phyloP scores from a whole-genome alignment of 1,140 invertebrate genomes.

The Calliphora vicina region DNA sequence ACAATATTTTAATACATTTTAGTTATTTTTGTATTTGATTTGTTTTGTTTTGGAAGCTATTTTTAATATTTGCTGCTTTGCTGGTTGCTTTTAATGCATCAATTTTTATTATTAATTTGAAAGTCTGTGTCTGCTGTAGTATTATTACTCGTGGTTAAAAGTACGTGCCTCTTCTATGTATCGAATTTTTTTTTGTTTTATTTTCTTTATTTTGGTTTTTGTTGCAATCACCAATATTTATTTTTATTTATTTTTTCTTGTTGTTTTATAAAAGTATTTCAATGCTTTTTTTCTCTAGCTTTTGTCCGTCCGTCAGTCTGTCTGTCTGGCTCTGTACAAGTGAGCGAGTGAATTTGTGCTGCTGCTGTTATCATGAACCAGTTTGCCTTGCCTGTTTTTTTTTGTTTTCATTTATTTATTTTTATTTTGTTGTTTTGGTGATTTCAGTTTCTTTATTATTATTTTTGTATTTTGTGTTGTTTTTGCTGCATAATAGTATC shows the following conservation, averaged over 20 bases:
- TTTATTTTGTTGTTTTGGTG: not conserved
- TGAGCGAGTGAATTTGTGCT: not conserved
- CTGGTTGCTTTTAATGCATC: not conserved
- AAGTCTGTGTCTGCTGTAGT: not conserved
- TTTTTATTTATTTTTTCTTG: not conserved
- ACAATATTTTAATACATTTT: not conserved
- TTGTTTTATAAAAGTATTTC: too few relatives aligned
- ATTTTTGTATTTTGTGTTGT: not conserved
- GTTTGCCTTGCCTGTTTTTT: not conserved
- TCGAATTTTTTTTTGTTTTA: not conserved
- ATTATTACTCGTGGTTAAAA: not conserved
- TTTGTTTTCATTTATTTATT: too few relatives aligned
- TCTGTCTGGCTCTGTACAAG: not conserved
- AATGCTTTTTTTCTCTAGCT: too few relatives aligned
- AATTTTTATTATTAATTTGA: not conserved
- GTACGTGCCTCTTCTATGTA: not conserved
- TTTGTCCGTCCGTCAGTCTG: not conserved
- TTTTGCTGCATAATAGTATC: not conserved
- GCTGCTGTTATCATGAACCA: constrained; percentile 15
- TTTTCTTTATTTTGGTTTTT: not conserved
- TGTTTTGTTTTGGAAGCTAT: not conserved
- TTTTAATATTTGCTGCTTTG: not conserved
- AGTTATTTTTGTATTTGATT: not conserved
- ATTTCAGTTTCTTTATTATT: not conserved
- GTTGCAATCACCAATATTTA: not conserved